Base-by-base conservation (phyloP, 2,797 vertebrate species). In the Galago senegalensis region DNA sequence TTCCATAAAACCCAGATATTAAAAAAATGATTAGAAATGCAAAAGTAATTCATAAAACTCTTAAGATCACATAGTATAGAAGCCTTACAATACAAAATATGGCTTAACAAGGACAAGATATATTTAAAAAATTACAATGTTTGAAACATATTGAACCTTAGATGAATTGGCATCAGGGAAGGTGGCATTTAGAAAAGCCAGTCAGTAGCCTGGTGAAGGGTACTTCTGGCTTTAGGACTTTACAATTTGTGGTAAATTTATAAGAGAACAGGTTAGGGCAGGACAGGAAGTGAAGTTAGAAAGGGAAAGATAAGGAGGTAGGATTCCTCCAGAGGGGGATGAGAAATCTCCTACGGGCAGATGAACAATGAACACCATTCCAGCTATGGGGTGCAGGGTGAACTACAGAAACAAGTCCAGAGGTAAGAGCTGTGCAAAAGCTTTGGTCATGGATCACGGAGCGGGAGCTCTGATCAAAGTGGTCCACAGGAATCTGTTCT, bases 1-100 rank as follows among this genome's bases (percentile, higher is more conserved):
- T 93, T 89, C 73, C 23, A 91, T 58, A 89, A 85, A 87, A 83
- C 87, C 34, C 10, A 95, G 14, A 40, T 72, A 69, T 85, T 72
- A 85, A 95, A 82, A 67, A 61, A 60, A 80, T 58, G 10, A 49
- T 70, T 81, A 87, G 65, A 86, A 81, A 76, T 92, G 18, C 34
- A 75, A 75, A 77, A 58, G 3, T 85, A 89, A 89, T 80, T 86
- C 75, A 87, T 11, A 65, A 92, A 60, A 70, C 3, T 75, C 9
- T 8, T 91, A 77, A 77, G 14, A 82, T 17, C 72, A 90, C 16
- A n/a, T 95, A 43, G 5, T 6, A 2, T 21, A 90, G 37, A 87
- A 94, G 29, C 8, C 58, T 94, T 77, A 34, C 20, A 86, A 29
- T 93, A 56, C 4, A 86, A 91, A 84, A 84, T 46, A 13, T 53